These are phyloP conservation scores for Apodemia duryi DNA, from an alignment of 2,888 invertebrate genomes.

Conservation along the genomic window DNA sequence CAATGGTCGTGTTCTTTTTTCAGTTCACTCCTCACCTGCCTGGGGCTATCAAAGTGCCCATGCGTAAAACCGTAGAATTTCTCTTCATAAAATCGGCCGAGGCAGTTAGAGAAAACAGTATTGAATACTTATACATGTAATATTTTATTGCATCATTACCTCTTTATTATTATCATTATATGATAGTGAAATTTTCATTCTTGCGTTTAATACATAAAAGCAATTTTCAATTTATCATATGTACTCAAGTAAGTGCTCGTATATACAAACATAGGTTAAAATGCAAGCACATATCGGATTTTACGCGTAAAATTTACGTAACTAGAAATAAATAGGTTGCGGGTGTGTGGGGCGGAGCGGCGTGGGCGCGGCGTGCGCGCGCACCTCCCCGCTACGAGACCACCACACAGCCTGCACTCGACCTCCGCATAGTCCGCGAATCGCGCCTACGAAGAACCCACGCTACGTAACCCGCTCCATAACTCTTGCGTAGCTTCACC, in stretches of 20 bases:
- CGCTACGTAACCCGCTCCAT: slow-evolving; percentile 46
- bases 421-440: slow-evolving; percentile 65
- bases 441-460: slow-evolving; percentile 71
- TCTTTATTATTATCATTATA: background rate
- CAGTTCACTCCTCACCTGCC: slow-evolving; percentile 65
- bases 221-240: background rate
- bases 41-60: slow-evolving; percentile 50
- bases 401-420: slow-evolving; percentile 40
- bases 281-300: slow-evolving; percentile 72
- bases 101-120: background rate
- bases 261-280: slow-evolving; percentile 55
- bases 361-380: slow-evolving; percentile 68
- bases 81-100: slow-evolving; percentile 46
- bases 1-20: slow-evolving; percentile 55
- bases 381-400: slow-evolving; percentile 46
- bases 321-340: slow-evolving; percentile 80
- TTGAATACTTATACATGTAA: slow-evolving; percentile 1
- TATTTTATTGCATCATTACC: background rate
- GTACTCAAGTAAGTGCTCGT: slow-evolving; percentile 16
- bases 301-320: slow-evolving; percentile 80
- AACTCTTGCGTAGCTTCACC: slow-evolving; percentile 38
- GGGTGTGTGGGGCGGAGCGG: slow-evolving; percentile 75
- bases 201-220: background rate
- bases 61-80: slow-evolving; percentile 63
- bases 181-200: too few species aligned